Base-by-base conservation (phyloP, 1,140 invertebrate species). In the Diuraphis noxia region DNA sequence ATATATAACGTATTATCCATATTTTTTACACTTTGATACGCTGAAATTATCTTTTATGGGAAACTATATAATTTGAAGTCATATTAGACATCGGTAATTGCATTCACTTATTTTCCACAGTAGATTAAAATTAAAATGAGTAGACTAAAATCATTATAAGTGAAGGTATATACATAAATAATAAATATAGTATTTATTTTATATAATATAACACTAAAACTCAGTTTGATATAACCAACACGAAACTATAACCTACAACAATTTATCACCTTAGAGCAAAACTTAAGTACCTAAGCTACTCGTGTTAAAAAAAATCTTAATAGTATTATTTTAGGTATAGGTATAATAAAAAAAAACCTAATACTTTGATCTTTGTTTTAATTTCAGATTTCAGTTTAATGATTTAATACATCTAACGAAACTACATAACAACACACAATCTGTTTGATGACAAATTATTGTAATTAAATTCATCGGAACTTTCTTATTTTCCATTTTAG, bases 81-180 rank as follows among this genome's bases (percentile, higher is more conserved):
- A 72, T 72, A 72, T 72, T 72, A n/a, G 56, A 72, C 56, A 63
- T n/a, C 56, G n/a, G n/a, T n/a, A n/a, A 72, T n/a, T 63, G 56
- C 56, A n/a, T 63, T 13, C 30, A n/a, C 17, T 72, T 72, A 34
- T 72, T 72, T 72, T n/a, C 56, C 56, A 72, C 13, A n/a, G 3
- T 63, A 63, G n/a, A 63, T 63, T 63, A n/a, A n/a, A n/a, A n/a
- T n/a, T n/a, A 63, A 63, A 13, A 63, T 63, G 30, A 13, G 1
- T 63, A 63, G 4, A 63, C 56, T 4, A 63, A n/a, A 63, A 63
- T 30, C 30, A 63, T 63, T 63, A n/a, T n/a, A 63, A 13, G 19
- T 49, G 43, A 46, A 49, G 19, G 9, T 56, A 4, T 56, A 4
- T n/a, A 72, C 30, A 72, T 72, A 72, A 72, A 72, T 72, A n/a